These are phyloP conservation scores for Lateolabrax maculatus DNA, from an alignment of 2,797 vertebrate species.

Conservation along the genomic window DNA sequence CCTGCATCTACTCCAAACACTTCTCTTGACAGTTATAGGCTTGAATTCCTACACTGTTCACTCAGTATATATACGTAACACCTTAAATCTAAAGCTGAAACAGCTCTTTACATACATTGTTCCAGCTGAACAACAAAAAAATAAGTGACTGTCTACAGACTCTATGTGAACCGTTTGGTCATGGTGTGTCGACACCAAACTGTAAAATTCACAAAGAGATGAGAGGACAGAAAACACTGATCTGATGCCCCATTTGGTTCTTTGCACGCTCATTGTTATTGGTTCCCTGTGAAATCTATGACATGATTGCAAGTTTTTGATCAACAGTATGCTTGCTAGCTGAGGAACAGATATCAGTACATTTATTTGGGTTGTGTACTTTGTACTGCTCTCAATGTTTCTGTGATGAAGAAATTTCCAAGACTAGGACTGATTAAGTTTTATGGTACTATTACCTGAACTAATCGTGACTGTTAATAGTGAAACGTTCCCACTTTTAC, in stretches of 20 bases:
- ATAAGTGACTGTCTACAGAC: neutral
- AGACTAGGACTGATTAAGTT: neutral
- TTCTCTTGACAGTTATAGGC: neutral
- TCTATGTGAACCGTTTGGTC: neutral
- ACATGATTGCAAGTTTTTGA: neutral
- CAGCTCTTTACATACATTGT: neutral
- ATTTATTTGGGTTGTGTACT: neutral
- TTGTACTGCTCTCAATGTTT: constrained; percentile 8
- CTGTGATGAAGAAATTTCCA: constrained; percentile 8
- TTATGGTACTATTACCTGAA: constrained; percentile 27
- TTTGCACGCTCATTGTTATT: neutral
- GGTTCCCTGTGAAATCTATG: neutral
- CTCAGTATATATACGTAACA: neutral
- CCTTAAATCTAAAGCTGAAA: neutral
- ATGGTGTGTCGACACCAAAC: constrained; percentile 10
- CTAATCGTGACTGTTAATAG: neutral
- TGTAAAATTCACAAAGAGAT: constrained; percentile 28
- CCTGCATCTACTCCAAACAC: neutral
- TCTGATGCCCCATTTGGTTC: neutral
- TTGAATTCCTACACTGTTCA: neutral
- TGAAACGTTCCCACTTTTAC: constrained; percentile 27
- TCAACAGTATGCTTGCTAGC: neutral
- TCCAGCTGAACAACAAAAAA: neutral
- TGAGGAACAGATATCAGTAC: neutral
- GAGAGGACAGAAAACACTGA: constrained; percentile 7